phyloP scores from a whole-genome alignment of 2,888 invertebrate species.

The Cephus rjabovi region DNA sequence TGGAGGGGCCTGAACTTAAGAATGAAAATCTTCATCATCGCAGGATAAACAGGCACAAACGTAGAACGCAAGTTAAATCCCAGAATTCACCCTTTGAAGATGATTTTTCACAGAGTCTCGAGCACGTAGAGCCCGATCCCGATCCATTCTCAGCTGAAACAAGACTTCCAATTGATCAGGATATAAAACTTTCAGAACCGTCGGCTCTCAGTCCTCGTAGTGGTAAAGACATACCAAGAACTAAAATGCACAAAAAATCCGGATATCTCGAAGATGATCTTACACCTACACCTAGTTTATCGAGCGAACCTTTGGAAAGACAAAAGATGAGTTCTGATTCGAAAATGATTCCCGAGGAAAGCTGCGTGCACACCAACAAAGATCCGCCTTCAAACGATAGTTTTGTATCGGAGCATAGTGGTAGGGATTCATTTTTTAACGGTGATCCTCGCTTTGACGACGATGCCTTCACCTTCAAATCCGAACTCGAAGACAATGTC shows the following conservation, averaged over 20 bases:
- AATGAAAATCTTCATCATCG: constrained; percentile 59
- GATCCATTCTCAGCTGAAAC: constrained; percentile 47
- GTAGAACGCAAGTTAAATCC: constrained; percentile 52
- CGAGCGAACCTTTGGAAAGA: constrained; percentile 56
- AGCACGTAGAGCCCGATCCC: constrained; percentile 46
- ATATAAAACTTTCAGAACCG: constrained; percentile 30
- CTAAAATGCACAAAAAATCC: constrained; percentile 44
- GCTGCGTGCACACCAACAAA: constrained; percentile 8
- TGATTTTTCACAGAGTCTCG: constrained; percentile 70
- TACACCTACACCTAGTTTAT: constrained; percentile 65
- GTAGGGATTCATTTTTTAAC: constrained; percentile 55
- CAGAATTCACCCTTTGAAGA: constrained; percentile 73
- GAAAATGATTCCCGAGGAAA: constrained; percentile 54
- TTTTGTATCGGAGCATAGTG: constrained; percentile 48
- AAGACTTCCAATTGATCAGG: constrained; percentile 33
- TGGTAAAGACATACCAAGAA: constrained; percentile 39
- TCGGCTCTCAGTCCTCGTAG: constrained; percentile 48
- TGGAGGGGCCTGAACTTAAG: constrained; percentile 57
- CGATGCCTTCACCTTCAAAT: constrained; percentile 57
- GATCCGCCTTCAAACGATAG: constrained; percentile 48
- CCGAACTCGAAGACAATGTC: constrained; percentile 59
- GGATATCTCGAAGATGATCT: constrained; percentile 72
- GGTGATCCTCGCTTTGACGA: constrained; percentile 58
- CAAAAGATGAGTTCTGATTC: constrained; percentile 47
- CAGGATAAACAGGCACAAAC: constrained; percentile 57